Conservation (phyloP, 2,113 vertebrate genomes). For the rat (Rattus norvegicus) region GRCr8 NC_086032.1:72958501-72959000, state of each 20-base stretch:
- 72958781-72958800: background rate
- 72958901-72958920: background rate
- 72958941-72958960: background rate
- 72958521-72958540: background rate
- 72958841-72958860: background rate
- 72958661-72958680: background rate
- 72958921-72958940: background rate
- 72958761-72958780: constrained; percentile 26
- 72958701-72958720: background rate
- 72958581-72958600: background rate
- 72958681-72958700: background rate
- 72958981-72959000: background rate
- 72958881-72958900: background rate
- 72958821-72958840: background rate
- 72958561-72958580: background rate
- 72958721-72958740: background rate
- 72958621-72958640: background rate
- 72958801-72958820: background rate
- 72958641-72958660: background rate
- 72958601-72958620: background rate
- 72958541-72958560: background rate
- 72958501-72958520: background rate
- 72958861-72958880: background rate
- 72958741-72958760: background rate
- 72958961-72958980: background rate